phyloP scores from a whole-genome alignment of 2,888 invertebrate species.

The Troides aeacus region DNA sequence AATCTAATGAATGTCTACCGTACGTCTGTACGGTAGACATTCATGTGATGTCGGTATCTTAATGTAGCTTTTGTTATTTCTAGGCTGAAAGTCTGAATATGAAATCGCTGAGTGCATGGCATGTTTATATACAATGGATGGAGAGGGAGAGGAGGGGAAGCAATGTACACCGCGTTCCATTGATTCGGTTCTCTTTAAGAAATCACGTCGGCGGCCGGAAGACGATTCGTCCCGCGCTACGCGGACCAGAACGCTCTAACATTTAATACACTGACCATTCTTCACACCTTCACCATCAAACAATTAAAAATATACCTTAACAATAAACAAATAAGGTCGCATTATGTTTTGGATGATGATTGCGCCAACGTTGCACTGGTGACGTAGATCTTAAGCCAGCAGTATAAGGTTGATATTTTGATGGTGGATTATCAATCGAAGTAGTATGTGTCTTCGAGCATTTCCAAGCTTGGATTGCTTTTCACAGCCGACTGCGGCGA shows the following conservation, averaged over 20 bases:
- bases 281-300: conserved; percentile 36
- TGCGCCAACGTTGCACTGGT: conserved; percentile 3
- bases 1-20: too few relatives aligned
- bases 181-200: conserved; percentile 76
- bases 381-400: conserved; percentile 30
- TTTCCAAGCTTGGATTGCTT: conserved; percentile 55
- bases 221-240: conserved; percentile 72
- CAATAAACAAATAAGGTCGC: not conserved
- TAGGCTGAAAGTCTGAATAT: too few relatives aligned
- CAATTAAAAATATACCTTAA: conserved; percentile 41
- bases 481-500: conserved; percentile 65
- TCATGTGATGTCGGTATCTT: too few relatives aligned
- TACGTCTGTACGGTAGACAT: too few relatives aligned
- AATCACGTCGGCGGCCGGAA: conserved; percentile 77
- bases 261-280: conserved; percentile 52
- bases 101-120: conserved; percentile 40
- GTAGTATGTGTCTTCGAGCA: conserved; percentile 44
- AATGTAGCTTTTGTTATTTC: too few relatives aligned
- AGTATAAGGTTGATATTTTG: conserved; percentile 37
- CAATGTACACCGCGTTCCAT: conserved; percentile 75
- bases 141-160: conserved; percentile 43
- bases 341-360: conserved; percentile 6
- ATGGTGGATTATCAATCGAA: conserved; percentile 15
- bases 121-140: conserved; percentile 56
- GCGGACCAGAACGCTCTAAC: conserved; percentile 63